Evolutionary conservation across 1,140 invertebrate species (phyloP), one percentile per base, ranked within the genome.

Genomic region (Drosophila navojoa): DNA sequence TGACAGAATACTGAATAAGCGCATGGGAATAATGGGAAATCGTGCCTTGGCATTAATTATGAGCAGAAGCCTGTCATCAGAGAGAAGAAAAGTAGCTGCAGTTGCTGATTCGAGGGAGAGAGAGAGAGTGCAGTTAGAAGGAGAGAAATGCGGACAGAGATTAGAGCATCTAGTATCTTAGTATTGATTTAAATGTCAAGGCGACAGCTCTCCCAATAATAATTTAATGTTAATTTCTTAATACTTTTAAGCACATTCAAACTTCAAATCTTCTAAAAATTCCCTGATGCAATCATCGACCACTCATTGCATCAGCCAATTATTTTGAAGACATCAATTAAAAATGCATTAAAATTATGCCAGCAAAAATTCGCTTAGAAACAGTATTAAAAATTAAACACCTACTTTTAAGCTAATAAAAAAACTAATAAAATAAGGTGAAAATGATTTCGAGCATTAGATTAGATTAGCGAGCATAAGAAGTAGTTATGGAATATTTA

Each of bases 11-110:
- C 44, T 50, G 25, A 52, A 44, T 70, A 45, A 40, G 3, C 16
- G n/a, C 29, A 38, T 42, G 27, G 63, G 58, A 45, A 16, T 58
- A 72, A n/a, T n/a, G n/a, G n/a, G 54, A 53, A 72, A 45, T 54
- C 40, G 11, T 4, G 15, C 47, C 49, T 40, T 15, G 32, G 25
- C 42, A 49, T 25, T 60, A 32, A 22, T 35, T 11, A 11, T 55
- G 40, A 47, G 11, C 7, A n/a, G 40, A 10, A 47, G 4, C 4
- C 11, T 45, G n/a, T 45, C 15, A 16, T 13, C 42, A n/a, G 19
- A 19, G 19, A 5, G 13, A 44, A 44, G 40, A 4, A n/a, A n/a
- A 44, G 27, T 38, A 32, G 44, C 25, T 47, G 47, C 62, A 25
- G 22, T 16, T 10, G 35, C n/a, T 53, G 19, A 53, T 25, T 35